Percentiles rank a stretch among this genome's conserved stretches.
Evolutionary conservation across 2,888 invertebrate genomes (phyloP).

Genomic region (Synanthedon formicaeformis): DNA sequence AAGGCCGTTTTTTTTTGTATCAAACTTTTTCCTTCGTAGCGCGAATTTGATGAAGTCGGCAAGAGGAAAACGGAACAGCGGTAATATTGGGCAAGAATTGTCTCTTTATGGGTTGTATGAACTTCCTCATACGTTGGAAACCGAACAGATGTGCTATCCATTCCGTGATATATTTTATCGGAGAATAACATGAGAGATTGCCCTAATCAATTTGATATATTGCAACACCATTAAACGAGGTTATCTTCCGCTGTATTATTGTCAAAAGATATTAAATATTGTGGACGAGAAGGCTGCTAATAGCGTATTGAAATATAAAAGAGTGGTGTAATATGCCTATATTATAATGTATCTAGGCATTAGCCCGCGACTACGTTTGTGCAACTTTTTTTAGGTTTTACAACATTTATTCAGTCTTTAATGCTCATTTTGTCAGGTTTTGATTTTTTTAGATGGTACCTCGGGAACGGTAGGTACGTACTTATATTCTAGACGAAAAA

Average conservation of each 20-base stretch:
- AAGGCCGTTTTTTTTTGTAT: constrained; percentile 11
- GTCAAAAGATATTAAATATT: too few species aligned
- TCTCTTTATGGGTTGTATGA: constrained; percentile 24
- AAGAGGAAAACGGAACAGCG: constrained; percentile 14
- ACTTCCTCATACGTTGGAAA: constrained; percentile 16
- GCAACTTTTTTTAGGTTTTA: too few species aligned
- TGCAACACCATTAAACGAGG: neutral
- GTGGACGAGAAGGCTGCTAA: too few species aligned
- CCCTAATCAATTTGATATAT: neutral
- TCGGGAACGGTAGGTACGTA: too few species aligned
- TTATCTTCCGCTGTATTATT: neutral
- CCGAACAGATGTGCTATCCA: constrained; percentile 17
- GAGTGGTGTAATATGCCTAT: too few species aligned
- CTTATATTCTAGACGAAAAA: too few species aligned
- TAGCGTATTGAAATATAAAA: too few species aligned
- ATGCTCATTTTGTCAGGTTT: too few species aligned
- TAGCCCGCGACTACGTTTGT: too few species aligned
- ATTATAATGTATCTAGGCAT: too few species aligned
- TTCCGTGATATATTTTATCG: constrained; percentile 10
- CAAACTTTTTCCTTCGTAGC: constrained; percentile 17
- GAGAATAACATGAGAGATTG: constrained; percentile 1
- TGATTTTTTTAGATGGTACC: too few species aligned
- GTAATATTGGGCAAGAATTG: constrained; percentile 21
- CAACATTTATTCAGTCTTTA: too few species aligned
- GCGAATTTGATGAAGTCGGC: constrained; percentile 24